Conservation (phyloP, 1,140 invertebrate genomes). For the Solenopsis fugax region DNA sequence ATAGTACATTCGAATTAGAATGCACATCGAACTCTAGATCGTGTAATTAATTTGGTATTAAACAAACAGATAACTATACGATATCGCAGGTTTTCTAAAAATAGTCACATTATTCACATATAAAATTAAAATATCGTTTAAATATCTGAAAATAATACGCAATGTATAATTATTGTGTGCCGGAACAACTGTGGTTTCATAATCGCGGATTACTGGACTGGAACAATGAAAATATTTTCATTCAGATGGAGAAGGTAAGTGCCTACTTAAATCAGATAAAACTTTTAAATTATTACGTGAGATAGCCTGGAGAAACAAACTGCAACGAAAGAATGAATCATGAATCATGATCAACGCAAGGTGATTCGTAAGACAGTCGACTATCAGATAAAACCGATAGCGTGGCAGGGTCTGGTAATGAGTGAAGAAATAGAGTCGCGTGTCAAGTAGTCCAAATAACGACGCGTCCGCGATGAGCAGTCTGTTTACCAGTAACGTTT, state of each 20-base stretch:
- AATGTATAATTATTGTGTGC: background rate
- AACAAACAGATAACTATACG: background rate
- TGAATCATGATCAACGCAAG: slow-evolving; percentile 3
- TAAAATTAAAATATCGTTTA: background rate
- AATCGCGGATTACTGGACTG: background rate
- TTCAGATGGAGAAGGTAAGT: slow-evolving; percentile 17
- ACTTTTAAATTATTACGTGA: background rate
- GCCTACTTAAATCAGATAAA: slow-evolving; percentile 16
- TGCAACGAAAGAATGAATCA: background rate
- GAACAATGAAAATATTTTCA: background rate
- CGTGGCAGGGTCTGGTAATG: background rate
- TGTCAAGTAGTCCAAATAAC: slow-evolving; percentile 41
- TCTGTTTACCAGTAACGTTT: slow-evolving; percentile 12
- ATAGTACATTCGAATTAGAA: background rate
- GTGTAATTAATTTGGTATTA: background rate
- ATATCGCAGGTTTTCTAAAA: background rate
- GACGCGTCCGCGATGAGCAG: background rate
- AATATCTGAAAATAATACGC: slow-evolving; percentile 1
- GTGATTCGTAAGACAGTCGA: background rate
- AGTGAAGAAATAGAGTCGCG: slow-evolving; percentile 28
- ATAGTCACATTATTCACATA: background rate
- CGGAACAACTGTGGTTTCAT: background rate
- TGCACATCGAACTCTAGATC: background rate
- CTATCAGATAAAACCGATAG: slow-evolving; percentile 37
- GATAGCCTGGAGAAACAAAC: background rate